A percentile compares a stretch with the other conserved stretches of the same genome.
Conservation (phyloP, 1,140 invertebrate species). For the Microplitis mediator region DNA sequence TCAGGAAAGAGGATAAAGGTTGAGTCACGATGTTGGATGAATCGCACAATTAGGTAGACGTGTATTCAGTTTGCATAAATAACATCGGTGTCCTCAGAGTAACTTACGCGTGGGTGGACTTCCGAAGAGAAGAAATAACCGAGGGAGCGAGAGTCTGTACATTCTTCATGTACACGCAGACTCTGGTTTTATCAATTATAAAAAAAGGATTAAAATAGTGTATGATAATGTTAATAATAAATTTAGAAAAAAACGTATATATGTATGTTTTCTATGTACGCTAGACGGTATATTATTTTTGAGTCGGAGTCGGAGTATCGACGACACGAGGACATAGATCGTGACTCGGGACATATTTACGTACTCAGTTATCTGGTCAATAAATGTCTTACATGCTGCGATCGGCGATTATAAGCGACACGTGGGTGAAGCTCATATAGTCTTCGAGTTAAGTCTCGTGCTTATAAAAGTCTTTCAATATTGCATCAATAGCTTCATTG, state of each 20-base stretch:
- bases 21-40: constrained; percentile 38
- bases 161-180: background rate
- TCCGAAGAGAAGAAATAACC: background rate
- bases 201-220: no score
- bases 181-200: background rate
- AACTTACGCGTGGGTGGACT: background rate
- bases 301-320: background rate
- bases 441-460: no score
- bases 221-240: no score
- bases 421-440: background rate
- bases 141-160: background rate
- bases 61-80: constrained; percentile 53
- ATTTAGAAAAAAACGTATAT: no score
- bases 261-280: no score
- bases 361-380: constrained; percentile 1
- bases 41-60: constrained; percentile 50
- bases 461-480: background rate
- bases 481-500: background rate
- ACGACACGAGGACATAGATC: background rate
- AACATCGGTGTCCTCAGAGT: constrained; percentile 24
- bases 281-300: no score
- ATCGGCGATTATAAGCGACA: background rate
- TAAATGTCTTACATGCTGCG: background rate
- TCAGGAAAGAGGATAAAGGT: no score
- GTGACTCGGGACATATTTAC: background rate